phyloP scores from a whole-genome alignment of 1,140 invertebrate species.

The Saccostrea echinata region DNA sequence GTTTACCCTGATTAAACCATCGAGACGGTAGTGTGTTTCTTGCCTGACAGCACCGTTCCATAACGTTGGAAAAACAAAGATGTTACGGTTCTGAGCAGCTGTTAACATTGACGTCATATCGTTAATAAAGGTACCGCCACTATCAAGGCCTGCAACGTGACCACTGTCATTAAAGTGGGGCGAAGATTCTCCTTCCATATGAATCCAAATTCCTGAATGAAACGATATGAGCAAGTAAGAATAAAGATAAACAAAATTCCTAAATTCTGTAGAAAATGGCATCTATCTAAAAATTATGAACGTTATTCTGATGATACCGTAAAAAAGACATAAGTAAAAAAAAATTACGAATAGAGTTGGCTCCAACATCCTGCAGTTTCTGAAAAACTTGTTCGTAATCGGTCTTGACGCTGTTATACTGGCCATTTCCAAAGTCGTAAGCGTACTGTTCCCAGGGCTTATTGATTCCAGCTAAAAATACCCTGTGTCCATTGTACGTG shows the following conservation, averaged over 20 bases:
- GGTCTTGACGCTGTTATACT: constrained; percentile 68
- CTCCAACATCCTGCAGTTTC: constrained; percentile 76
- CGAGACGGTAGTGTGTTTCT: constrained; percentile 66
- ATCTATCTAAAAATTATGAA: too few relatives aligned
- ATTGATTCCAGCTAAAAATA: constrained; percentile 80
- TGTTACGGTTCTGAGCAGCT: constrained; percentile 67
- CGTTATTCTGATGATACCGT: too few relatives aligned
- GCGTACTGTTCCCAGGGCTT: constrained; percentile 78
- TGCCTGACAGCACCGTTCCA: constrained; percentile 80
- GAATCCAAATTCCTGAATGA: constrained; percentile 79
- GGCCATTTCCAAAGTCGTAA: constrained; percentile 71
- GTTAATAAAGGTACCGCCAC: constrained; percentile 62
- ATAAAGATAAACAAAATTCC: too few relatives aligned
- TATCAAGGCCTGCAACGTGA: constrained; percentile 63
- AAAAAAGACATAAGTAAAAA: too few relatives aligned
- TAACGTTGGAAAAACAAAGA: constrained; percentile 78
- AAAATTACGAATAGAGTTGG: constrained; percentile 79
- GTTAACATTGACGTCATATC: constrained; percentile 66
- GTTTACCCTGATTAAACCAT: constrained; percentile 69
- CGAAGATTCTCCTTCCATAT: constrained; percentile 79
- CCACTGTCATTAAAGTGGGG: constrained; percentile 68
- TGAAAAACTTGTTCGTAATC: constrained; percentile 75
- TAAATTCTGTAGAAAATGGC: too few relatives aligned
- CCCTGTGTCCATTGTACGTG: constrained; percentile 72
- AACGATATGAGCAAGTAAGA: too few relatives aligned